phyloP scores from a whole-genome alignment of 2,113 vertebrate species.

The Nannospalax galili region DNA sequence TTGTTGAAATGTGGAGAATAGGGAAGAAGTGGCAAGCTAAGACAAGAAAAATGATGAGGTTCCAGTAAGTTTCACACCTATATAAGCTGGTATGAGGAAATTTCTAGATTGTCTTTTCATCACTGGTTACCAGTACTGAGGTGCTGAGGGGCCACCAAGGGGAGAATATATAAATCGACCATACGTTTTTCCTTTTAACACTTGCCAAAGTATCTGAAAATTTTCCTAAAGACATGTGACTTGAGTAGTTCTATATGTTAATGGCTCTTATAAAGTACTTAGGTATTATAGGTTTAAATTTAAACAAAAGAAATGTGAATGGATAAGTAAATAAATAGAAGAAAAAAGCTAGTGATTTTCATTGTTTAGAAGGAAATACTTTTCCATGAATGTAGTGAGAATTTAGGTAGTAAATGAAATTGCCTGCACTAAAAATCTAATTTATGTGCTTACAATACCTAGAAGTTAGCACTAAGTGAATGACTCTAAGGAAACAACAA shows the following conservation, averaged over 20 bases:
- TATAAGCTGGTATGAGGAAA: too few species aligned
- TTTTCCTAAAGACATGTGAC: neutral
- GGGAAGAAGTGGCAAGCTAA: neutral
- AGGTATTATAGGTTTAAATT: too few species aligned
- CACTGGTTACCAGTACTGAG: too few species aligned
- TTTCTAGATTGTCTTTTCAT: neutral
- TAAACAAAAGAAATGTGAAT: too few species aligned
- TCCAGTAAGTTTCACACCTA: too few species aligned
- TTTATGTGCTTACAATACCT: neutral
- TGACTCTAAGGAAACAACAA: too few species aligned
- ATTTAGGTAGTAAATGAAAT: neutral
- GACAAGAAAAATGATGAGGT: neutral
- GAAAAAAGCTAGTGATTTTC: neutral
- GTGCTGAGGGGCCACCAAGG: neutral
- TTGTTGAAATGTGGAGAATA: neutral
- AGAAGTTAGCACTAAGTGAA: too few species aligned
- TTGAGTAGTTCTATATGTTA: neutral
- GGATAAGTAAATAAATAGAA: too few species aligned
- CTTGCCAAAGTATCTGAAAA: neutral
- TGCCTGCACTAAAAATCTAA: neutral
- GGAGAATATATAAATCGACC: neutral
- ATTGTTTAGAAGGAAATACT: neutral
- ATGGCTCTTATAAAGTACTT: neutral
- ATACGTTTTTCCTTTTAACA: neutral
- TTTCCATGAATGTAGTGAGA: neutral